Conservation (phyloP, 1,140 invertebrate species). For the Sitobion miscanthi region DNA sequence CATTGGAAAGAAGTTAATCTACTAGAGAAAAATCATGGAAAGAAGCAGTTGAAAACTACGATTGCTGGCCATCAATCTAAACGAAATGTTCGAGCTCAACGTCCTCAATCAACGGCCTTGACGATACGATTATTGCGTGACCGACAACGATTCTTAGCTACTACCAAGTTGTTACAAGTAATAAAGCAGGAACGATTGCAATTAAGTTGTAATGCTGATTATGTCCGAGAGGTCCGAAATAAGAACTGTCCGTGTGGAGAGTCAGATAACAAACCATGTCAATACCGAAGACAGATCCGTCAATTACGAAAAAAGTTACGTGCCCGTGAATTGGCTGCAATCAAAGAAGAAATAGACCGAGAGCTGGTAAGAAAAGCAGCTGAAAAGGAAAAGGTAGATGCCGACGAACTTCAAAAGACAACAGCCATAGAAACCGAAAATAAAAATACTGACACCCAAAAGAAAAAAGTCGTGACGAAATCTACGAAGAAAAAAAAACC, state of each 20-base stretch:
- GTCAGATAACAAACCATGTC: neutral
- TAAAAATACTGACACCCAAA: neutral
- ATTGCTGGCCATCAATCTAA: neutral
- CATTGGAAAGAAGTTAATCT: too few relatives aligned
- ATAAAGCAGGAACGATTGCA: neutral
- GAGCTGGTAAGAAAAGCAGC: neutral
- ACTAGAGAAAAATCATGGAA: neutral
- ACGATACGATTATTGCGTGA: slow-evolving; percentile 22
- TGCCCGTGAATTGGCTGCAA: neutral
- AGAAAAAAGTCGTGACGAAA: neutral
- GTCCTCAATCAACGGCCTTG: neutral
- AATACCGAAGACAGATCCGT: neutral
- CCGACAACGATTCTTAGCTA: neutral
- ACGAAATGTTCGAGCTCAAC: too few relatives aligned
- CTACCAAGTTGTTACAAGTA: neutral
- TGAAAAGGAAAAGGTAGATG: neutral
- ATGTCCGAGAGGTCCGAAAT: neutral
- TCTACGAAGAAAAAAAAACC: neutral
- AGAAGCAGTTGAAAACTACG: neutral
- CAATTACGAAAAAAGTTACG: neutral
- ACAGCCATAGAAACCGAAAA: neutral
- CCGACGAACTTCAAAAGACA: neutral
- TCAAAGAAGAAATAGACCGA: neutral
- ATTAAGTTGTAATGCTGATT: neutral
- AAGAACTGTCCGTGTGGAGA: slow-evolving; percentile 12